Evolutionary conservation across 2,797 vertebrate genomes (phyloP), one percentile per base, ranked within the genome.

Genomic region (Phaenicophaeus curvirostris): DNA sequence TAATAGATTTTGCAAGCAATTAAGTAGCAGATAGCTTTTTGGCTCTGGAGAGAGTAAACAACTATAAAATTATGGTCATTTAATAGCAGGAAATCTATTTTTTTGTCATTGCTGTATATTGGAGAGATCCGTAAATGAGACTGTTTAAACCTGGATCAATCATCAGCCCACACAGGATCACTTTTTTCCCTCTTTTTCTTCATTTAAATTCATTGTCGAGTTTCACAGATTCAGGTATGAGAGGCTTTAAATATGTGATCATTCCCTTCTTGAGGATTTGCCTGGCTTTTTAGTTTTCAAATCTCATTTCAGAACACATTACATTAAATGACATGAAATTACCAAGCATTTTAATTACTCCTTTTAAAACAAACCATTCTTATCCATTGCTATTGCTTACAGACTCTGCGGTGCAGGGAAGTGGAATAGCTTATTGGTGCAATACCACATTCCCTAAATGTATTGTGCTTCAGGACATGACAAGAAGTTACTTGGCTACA

Each of bases 101-200:
- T n/a, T 80, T 88, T 94, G 61, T 91, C 61, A 67, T 80, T 90
- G 77, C 57, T 35, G 63, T 87, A 13, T 92, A 91, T 93, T 92
- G 88, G 68, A 85, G 50, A 79, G 62, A 77, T 69, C 55, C 69
- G 69, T 82, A 89, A 94, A 89, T 69, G 90, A 85, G 74, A 68
- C 54, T 90, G 85, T 75, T 94, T 82, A 95, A 95, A 87, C 78
- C 55, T 84, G 0, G 27, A 21, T 89, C 75, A 77, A 92, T 85
- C 89, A 93, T 57, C 91, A 92, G 63, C 94, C 93, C 82, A 87
- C 85, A 50, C 82, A 95, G 42, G 92, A 94, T 96, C 89, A 54
- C 81, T 91, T 85, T 76, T 79, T 93, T 84, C 85, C 66, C 25
- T 57, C 25, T 84, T 85, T 75, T 37, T 87, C 71, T 87, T 87